phyloP scores from a whole-genome alignment of 1,140 invertebrate genomes.

The Drosophila nigrodunni region DNA sequence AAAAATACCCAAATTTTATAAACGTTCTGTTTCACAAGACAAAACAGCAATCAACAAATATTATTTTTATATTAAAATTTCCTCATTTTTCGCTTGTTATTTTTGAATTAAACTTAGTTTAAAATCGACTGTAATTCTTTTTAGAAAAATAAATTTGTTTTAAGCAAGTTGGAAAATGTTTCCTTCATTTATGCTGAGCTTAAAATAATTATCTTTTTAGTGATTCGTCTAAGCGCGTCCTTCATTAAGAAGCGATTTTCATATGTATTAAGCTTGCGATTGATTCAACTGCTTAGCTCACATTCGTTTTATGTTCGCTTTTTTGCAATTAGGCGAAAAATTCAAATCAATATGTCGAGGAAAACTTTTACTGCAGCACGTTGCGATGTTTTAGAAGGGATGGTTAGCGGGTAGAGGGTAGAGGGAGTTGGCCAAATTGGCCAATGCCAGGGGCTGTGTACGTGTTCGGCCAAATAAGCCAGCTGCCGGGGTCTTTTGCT shows the following conservation, averaged over 20 bases:
- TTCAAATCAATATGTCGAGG: conserved; percentile 72
- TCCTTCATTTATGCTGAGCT: no score
- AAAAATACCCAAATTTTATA: no score
- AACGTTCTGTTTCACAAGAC: no score
- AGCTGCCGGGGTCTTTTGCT: conserved; percentile 40
- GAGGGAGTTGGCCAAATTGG: conserved; percentile 56
- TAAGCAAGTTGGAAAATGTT: no score
- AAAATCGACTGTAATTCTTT: no score
- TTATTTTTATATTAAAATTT: no score
- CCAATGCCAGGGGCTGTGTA: conserved; percentile 73
- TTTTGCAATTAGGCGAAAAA: conserved; percentile 75
- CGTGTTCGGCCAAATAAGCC: conserved; percentile 71
- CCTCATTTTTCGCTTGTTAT: no score
- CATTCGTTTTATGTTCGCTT: conserved; percentile 35
- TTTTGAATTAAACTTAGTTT: no score
- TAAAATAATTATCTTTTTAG: no score
- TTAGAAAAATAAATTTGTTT: no score
- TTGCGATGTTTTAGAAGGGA: conserved; percentile 31
- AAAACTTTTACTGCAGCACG: conserved; percentile 74
- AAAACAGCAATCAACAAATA: no score
- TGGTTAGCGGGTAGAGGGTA: no score
- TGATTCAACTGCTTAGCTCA: conserved; percentile 10
- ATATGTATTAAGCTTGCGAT: conserved; percentile 1
- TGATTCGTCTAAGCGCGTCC: background rate
- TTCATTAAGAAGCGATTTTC: background rate